Conservation (phyloP, 2,888 invertebrate species). For the Blastobasis lacticolella region DNA sequence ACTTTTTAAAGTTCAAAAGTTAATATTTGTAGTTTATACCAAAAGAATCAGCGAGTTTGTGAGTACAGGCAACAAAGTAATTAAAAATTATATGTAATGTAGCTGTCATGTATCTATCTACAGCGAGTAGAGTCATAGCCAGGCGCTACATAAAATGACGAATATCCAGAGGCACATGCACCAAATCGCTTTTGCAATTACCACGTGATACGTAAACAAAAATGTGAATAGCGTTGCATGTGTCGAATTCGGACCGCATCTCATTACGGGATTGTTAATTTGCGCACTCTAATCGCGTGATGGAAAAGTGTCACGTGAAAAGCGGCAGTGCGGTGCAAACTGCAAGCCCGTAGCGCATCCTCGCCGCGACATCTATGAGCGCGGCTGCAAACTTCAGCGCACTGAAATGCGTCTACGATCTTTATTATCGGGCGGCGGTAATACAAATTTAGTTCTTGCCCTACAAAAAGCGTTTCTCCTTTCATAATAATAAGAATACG, state of each 20-base stretch:
- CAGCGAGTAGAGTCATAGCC: background rate
- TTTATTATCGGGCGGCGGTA: slow-evolving; percentile 70
- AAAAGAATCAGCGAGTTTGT: no score
- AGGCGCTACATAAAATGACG: background rate
- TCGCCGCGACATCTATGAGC: slow-evolving; percentile 67
- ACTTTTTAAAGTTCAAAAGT: no score
- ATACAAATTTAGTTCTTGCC: slow-evolving; percentile 74
- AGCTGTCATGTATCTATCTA: no score
- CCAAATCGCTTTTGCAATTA: no score
- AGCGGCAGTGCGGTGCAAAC: slow-evolving; percentile 15
- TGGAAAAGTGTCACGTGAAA: slow-evolving; percentile 21
- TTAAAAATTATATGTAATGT: no score
- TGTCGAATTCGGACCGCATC: background rate
- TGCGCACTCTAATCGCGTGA: background rate
- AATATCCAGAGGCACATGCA: no score
- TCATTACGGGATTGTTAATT: slow-evolving; percentile 15
- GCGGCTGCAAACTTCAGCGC: slow-evolving; percentile 59
- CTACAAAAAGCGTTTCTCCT: slow-evolving; percentile 75
- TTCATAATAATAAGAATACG: slow-evolving; percentile 78
- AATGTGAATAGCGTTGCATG: background rate
- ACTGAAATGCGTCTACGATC: slow-evolving; percentile 69
- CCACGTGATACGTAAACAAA: no score
- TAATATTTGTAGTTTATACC: no score
- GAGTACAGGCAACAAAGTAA: no score
- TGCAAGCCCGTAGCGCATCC: slow-evolving; percentile 18